These are phyloP conservation scores for Carposina sasakii DNA, from an alignment of 1,140 invertebrate genomes.

Conservation along the genomic window DNA sequence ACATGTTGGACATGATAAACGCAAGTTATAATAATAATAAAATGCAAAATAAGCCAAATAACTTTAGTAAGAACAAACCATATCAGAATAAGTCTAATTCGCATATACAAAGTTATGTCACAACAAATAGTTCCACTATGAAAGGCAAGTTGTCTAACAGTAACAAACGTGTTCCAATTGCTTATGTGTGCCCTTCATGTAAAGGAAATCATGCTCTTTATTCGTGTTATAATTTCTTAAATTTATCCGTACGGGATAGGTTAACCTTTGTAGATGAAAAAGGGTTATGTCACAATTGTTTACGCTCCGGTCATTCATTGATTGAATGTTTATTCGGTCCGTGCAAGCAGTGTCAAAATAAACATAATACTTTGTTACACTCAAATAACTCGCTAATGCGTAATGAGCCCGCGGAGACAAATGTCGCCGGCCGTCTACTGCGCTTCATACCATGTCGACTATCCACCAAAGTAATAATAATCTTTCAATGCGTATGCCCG, in stretches of 20 bases:
- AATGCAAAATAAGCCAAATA: no score
- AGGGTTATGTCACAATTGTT: conserved; percentile 10
- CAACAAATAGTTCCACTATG: not conserved
- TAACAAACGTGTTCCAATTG: no score
- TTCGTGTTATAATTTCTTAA: conserved; percentile 7
- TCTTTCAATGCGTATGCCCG: not conserved
- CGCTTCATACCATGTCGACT: not conserved
- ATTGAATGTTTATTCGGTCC: conserved; percentile 10
- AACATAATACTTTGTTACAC: conserved; percentile 11
- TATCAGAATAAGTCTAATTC: no score
- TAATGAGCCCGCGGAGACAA: no score
- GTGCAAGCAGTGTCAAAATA: conserved; percentile 4
- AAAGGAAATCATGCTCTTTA: conserved; percentile 9
- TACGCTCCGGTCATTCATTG: conserved; percentile 7
- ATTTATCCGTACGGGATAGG: conserved; percentile 3
- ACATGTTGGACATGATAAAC: no score
- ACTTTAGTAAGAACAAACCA: no score
- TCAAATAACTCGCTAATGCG: no score
- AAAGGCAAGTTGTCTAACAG: no score
- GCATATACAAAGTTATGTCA: conserved; percentile 3
- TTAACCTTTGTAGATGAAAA: conserved; percentile 4
- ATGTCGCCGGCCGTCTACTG: no score
- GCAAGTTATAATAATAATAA: no score
- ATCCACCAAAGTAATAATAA: not conserved
- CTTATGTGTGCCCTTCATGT: conserved; percentile 2